phyloP scores from a whole-genome alignment of 1,140 invertebrate genomes.

The Pachypeltis micranthus region DNA sequence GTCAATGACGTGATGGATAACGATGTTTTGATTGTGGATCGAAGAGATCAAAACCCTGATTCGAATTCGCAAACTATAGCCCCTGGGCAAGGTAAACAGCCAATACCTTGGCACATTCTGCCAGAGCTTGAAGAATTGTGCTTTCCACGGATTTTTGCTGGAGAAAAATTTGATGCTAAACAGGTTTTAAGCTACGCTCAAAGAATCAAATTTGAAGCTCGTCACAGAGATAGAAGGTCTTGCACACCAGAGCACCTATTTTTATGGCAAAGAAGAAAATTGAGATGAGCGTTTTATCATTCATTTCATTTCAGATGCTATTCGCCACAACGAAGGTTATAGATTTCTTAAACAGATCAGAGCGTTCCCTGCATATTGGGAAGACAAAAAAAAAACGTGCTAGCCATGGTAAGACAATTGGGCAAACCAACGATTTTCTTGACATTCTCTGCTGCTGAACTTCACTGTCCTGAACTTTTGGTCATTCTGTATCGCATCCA shows the following conservation, averaged over 20 bases:
- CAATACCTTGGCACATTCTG: background rate
- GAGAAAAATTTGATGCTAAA: background rate
- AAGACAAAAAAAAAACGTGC: slow-evolving; percentile 12
- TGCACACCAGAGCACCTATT: background rate
- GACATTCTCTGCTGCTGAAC: background rate
- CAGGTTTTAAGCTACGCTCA: background rate
- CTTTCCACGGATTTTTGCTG: background rate
- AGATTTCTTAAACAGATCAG: background rate
- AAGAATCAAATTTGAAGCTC: background rate
- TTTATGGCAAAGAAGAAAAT: background rate
- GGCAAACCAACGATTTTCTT: slow-evolving; percentile 5
- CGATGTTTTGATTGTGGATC: background rate
- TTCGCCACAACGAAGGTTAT: background rate
- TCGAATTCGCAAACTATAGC: background rate
- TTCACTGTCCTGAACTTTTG: background rate
- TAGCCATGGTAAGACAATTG: slow-evolving; percentile 6
- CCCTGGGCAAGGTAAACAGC: slow-evolving; percentile 4
- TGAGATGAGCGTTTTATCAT: background rate
- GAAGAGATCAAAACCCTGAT: background rate
- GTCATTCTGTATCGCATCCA: background rate
- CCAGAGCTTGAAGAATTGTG: background rate
- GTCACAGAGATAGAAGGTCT: background rate
- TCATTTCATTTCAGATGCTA: background rate
- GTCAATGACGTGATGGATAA: background rate
- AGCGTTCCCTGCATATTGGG: slow-evolving; percentile 5